phyloP scores from a whole-genome alignment of 2,797 vertebrate species.

The Menidia menidia region DNA sequence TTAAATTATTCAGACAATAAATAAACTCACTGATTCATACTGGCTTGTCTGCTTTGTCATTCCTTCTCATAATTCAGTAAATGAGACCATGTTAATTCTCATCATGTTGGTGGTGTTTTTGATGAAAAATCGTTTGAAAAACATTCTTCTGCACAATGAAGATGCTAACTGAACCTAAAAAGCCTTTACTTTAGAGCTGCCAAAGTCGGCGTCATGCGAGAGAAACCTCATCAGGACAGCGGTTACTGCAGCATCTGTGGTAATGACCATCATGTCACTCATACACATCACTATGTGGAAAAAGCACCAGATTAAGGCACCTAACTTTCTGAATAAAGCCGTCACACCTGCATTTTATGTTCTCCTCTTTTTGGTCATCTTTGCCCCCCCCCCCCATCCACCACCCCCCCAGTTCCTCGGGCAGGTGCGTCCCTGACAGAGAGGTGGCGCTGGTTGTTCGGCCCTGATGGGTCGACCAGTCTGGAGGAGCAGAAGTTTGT shows the following conservation, averaged over 20 bases:
- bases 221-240: constrained; percentile 25
- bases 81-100: background rate
- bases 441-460: constrained; percentile 77
- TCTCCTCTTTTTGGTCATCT: background rate
- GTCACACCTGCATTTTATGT: background rate
- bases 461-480: constrained; percentile 44
- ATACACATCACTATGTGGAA: background rate
- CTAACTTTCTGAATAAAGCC: background rate
- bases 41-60: constrained; percentile 29
- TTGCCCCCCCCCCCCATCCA: background rate
- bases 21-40: constrained; percentile 77
- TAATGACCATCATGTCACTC: background rate
- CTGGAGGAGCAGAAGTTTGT: constrained; percentile 79
- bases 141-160: constrained; percentile 14
- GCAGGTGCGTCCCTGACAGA: constrained; percentile 41
- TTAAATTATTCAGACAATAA: constrained; percentile 81
- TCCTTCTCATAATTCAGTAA: constrained; percentile 10
- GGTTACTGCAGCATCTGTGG: constrained; percentile 4
- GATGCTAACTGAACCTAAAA: constrained; percentile 28
- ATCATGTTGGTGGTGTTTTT: constrained; percentile 1
- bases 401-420: constrained; percentile 12
- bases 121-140: too few relatives aligned
- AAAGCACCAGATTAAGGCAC: background rate
- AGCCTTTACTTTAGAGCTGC: constrained; percentile 43
- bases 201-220: constrained; percentile 32